Conservation (phyloP, 2,113 vertebrate genomes). For the Pyrgilauda ruficollis region DNA sequence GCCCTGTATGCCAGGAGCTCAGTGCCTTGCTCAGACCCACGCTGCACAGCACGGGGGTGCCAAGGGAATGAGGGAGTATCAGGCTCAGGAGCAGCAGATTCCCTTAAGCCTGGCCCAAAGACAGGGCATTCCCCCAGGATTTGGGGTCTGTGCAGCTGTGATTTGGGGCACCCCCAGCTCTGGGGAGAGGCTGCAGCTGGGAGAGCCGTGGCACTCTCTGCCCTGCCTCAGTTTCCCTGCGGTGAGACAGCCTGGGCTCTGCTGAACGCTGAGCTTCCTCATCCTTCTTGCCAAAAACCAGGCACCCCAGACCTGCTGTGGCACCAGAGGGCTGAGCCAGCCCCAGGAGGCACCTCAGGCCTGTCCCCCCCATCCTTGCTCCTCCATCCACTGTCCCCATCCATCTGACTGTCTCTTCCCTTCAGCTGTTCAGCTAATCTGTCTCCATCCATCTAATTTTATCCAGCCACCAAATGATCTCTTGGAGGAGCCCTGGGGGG, state of each 20-base stretch:
- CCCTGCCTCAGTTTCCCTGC: background rate
- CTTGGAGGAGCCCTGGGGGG: slow-evolving; percentile 18
- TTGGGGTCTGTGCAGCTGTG: background rate
- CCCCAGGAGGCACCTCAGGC: background rate
- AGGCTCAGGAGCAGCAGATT: background rate
- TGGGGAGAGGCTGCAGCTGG: background rate
- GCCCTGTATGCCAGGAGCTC: background rate
- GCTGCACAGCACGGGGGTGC: fast-evolving
- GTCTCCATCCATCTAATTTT: slow-evolving; percentile 59
- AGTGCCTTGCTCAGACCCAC: background rate
- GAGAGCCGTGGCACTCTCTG: background rate
- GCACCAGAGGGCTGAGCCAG: background rate
- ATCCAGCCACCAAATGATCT: slow-evolving; percentile 32
- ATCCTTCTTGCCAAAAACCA: background rate
- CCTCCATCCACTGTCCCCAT: background rate
- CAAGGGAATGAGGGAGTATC: background rate
- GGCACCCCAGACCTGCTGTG: background rate
- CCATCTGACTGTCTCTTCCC: background rate
- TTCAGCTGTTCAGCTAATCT: slow-evolving; percentile 62
- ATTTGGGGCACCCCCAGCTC: background rate
- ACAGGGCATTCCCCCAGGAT: background rate
- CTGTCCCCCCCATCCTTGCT: background rate
- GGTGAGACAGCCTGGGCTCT: background rate
- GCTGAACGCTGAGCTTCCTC: background rate
- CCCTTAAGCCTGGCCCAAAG: background rate